Conservation (phyloP, 2,888 invertebrate species). For the Fragum sueziense region DNA sequence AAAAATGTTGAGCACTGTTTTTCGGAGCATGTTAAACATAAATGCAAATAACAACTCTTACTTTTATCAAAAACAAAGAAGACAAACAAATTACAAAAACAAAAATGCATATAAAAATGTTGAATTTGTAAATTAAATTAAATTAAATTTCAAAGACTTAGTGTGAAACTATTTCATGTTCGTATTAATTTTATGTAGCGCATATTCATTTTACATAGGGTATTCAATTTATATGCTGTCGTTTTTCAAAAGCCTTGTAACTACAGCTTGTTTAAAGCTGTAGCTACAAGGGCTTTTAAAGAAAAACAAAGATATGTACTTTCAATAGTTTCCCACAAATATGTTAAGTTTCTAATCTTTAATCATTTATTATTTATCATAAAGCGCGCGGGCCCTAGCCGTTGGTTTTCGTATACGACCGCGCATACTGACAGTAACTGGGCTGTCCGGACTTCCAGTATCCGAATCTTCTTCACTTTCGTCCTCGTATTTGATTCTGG, state of each 20-base stretch:
- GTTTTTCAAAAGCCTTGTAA: no score
- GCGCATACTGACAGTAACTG: constrained; percentile 87
- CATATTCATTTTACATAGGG: no score
- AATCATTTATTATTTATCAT: not conserved
- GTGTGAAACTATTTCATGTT: no score
- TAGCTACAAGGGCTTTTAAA: no score
- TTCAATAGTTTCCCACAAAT: no score
- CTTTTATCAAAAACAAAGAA: not conserved
- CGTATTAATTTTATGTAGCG: no score
- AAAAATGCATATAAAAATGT: no score
- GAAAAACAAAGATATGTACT: no score
- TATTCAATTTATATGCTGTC: no score
- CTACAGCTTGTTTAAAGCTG: no score
- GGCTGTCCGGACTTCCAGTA: not conserved
- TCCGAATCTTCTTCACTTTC: not conserved
- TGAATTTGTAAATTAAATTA: not conserved
- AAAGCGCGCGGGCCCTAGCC: constrained; percentile 57
- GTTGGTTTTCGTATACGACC: constrained; percentile 93
- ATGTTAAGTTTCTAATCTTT: no score
- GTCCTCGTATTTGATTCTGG: not conserved
- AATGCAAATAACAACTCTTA: constrained; percentile 1
- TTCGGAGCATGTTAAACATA: not conserved
- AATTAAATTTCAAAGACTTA: no score
- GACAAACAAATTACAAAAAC: not conserved
- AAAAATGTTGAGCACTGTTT: constrained; percentile 14